phyloP scores from a whole-genome alignment of 2,888 invertebrate species.

The Synergus umbraculus region DNA sequence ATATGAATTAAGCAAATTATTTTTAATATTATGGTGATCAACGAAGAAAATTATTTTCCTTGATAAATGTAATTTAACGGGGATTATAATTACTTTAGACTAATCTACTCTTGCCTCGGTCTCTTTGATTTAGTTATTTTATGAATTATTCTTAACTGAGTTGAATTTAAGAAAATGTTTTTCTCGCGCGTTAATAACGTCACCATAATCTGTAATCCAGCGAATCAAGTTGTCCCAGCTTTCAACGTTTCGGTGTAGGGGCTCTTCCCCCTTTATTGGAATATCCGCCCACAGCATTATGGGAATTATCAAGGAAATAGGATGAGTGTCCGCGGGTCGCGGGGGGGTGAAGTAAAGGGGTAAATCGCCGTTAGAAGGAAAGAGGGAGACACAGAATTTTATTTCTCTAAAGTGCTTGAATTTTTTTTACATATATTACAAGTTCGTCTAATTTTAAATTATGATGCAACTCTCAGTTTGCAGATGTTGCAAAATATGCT shows the following conservation, averaged over 20 bases:
- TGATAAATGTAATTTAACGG: not conserved
- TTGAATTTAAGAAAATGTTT: not conserved
- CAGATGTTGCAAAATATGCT: not conserved
- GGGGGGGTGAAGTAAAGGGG: conserved; percentile 52
- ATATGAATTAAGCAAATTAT: conserved; percentile 7
- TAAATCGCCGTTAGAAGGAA: conserved; percentile 14
- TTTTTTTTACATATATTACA: not conserved
- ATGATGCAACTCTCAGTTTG: not conserved
- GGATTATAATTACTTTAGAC: not conserved
- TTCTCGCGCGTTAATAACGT: conserved; percentile 49
- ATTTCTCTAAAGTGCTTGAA: not conserved
- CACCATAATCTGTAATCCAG: conserved; percentile 67
- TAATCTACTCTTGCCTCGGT: not conserved
- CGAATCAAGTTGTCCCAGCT: conserved; percentile 69
- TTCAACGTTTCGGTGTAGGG: conserved; percentile 71
- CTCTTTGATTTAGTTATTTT: not conserved
- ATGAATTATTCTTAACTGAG: not conserved
- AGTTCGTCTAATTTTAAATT: no score
- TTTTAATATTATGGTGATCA: not conserved
- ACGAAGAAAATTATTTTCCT: not conserved
- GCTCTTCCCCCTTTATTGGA: conserved; percentile 76
- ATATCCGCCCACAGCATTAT: conserved; percentile 78
- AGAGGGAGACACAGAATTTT: not conserved
- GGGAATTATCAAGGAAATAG: conserved; percentile 77
- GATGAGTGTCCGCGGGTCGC: conserved; percentile 67